Base-by-base conservation (phyloP, 2,113 vertebrate genomes). In the Menura novaehollandiae region DNA sequence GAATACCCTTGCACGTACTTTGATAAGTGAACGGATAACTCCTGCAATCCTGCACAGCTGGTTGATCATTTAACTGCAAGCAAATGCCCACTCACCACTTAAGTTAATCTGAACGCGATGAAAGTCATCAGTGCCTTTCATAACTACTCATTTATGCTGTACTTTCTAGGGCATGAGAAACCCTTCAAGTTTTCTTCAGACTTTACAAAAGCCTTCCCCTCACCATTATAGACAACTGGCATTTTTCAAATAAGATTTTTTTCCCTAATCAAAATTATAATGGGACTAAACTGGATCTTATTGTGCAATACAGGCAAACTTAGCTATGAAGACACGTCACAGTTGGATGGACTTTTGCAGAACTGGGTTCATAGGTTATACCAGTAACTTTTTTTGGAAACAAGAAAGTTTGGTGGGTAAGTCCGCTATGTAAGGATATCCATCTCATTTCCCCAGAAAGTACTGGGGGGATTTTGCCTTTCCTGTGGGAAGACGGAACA, bases 1-100 rank as follows among this genome's bases (percentile, higher is more conserved):
- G 2, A 85, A 83, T 59, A 88, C 51, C 74, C 72, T 90, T 91
- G 78, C 53, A 93, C 78, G 43, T 62, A 82, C 71, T 95, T 94
- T 46, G 89, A 88, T 96, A 96, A 95, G 74, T 90, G 82, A 91
- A 79, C 6, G 95, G 93, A 88, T 93, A 93, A 93, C 76, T 88
- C 26, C 49, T 85, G 68, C 52, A 93, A 52, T 83, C 72, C 72
- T 67, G 52, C 71, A 84, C 4, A 91, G 72, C 68, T 94, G 72
- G 92, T 93, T 94, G 90, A 95, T 96, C 75, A 89, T 95, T 95
- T 66, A 96, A 90, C 75, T 66, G 63, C 73, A 85, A 94, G 59
- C 59, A 91, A 74, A 76, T 51, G 85, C 24, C 55, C 78, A 77
- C 49, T 78, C 69, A 88, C 55, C 43, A 73, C 23, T 78, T 64